Base-by-base conservation (phyloP, 2,888 invertebrate species). In the Pyrochroa serraticornis region DNA sequence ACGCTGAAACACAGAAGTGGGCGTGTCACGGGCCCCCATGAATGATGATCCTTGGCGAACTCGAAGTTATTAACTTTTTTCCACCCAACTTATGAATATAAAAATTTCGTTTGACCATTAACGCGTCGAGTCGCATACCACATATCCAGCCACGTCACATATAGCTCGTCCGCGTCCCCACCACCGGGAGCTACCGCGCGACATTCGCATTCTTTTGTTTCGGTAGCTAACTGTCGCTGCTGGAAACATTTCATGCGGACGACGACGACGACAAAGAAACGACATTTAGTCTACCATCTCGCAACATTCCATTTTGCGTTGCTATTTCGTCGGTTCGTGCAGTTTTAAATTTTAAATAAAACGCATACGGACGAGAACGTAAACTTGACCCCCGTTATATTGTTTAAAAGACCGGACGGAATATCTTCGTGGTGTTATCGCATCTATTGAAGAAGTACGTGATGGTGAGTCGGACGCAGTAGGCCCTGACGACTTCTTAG, bases 401-500 rank as follows among this genome's bases (percentile, higher is more conserved):
- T n/a, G n/a, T n/a, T n/a, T n/a, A n/a, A n/a, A n/a, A n/a, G n/a
- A n/a, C 38, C 2, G 14, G 38, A n/a, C 6, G n/a, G 9, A n/a
- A 38, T 6, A 10, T 41, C n/a, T 6, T 14, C 36, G 9, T 8
- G 30, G 9, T 44, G 7, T 44, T 8, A n/a, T 44, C n/a, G 9
- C 9, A 14, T 30, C 22, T 44, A 3, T 44, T 44, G n/a, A 9
- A 9, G 12, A 13, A 9, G 43, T 55, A 35, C 35, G 22, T n/a
- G n/a, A 13, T 13, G 10, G 38, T 30, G 32, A 13, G 45, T 38
- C 38, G 64, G 68, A 68, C 73, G 63, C 72, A 64, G 71, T 69
- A 69, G 69, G 70, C 60, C 71, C 75, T 73, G 75, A 75, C 75
- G 77, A 77, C 75, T 76, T 74, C 67, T 71, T 69, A 72, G 69